phyloP scores from a whole-genome alignment of 2,113 vertebrate species.

The Oryzias javanicus region DNA sequence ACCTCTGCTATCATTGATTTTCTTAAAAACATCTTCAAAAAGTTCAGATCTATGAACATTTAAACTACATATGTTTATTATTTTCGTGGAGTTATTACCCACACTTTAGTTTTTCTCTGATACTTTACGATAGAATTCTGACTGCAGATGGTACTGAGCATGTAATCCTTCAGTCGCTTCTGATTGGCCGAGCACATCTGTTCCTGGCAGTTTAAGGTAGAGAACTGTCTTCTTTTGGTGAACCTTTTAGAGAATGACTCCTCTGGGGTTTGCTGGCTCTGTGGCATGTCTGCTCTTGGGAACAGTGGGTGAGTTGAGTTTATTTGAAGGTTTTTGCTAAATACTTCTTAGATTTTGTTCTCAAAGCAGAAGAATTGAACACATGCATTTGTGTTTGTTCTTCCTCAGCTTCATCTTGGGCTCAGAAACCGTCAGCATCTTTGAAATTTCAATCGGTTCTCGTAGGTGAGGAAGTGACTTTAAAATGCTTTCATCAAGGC shows the following conservation, averaged over 20 bases:
- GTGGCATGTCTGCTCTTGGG: background rate
- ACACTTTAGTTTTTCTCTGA: too few relatives aligned
- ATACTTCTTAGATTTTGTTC: background rate
- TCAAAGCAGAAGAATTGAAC: too few relatives aligned
- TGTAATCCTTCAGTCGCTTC: slow-evolving; percentile 15
- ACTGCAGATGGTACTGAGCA: background rate
- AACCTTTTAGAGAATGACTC: slow-evolving; percentile 4
- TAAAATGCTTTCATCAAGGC: slow-evolving; percentile 18
- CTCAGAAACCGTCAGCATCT: background rate
- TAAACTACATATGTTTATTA: too few relatives aligned
- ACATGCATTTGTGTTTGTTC: background rate
- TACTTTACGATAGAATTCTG: too few relatives aligned
- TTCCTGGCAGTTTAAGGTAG: slow-evolving; percentile 10
- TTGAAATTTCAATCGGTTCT: background rate
- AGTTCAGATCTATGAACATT: too few relatives aligned
- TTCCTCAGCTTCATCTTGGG: too few relatives aligned
- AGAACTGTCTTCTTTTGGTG: background rate
- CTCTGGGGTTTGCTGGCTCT: too few relatives aligned
- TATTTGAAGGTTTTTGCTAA: background rate
- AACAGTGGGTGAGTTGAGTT: slow-evolving; percentile 8
- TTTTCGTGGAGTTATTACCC: too few relatives aligned
- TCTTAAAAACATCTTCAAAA: too few relatives aligned
- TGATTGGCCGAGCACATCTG: slow-evolving; percentile 8
- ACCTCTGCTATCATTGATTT: too few relatives aligned
- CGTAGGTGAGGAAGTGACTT: slow-evolving; percentile 16